Evolutionary conservation across 1,140 invertebrate genomes (phyloP), one percentile per base, ranked within the genome.

Genomic region (Antheraea mylitta): DNA sequence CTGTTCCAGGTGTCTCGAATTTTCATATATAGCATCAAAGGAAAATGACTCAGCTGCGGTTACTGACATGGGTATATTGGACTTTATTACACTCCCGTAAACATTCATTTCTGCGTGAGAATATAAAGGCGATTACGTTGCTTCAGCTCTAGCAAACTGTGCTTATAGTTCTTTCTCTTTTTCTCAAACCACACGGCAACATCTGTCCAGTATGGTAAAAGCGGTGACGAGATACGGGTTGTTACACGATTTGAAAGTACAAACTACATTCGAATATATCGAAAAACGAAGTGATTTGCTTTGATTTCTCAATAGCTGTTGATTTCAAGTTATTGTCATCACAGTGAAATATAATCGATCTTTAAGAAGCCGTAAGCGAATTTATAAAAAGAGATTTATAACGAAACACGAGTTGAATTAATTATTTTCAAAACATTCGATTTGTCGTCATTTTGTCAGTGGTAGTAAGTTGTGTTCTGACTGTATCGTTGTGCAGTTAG

Each of bases 131-230:
- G 53, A 67, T 72, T 78, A 76, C 74, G 72, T 70, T 64, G 73
- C 76, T 76, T 70, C 71, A 16, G 45, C 1, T 75, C 71, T 64
- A 58, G 76, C 78, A 80, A 79, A 83, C 82, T 81, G 87, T 69
- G 79, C 30, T n/a, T 80, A 80, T 88, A 80, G 80, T 85, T 89
- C 86, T 90, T 85, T 90, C 89, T 91, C 89, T 89, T 89, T 85
- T 86, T 82, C 78, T 71, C 82, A 67, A 86, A 85, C 83, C 75
- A 79, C 82, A 87, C 84, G 83, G 81, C 84, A 89, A 85, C 86
- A 85, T 69, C 78, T 78, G 78, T 82, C 80, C 83, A 90, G 89
- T 91, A 86, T 82, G 75, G 82, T 81, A 73, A 81, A 83, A 81
- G 80, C 81, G 72, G 80, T 87, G 77, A 70, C 71, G 70, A 68